Base-by-base conservation (phyloP, 1,140 invertebrate genomes). In the Conus betulinus region DNA sequence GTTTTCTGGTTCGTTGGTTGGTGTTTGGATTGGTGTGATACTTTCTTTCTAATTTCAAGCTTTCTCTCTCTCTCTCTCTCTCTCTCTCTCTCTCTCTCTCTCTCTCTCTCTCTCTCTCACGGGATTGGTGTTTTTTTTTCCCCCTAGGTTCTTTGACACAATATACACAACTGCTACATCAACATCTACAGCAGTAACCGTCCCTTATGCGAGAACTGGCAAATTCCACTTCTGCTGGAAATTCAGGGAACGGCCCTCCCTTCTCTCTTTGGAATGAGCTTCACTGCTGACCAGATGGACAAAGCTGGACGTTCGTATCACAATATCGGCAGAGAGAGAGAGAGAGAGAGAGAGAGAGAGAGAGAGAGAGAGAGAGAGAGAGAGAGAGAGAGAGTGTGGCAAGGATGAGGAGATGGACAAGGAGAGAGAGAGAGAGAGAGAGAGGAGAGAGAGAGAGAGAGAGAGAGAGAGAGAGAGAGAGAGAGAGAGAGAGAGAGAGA, bases 221-320 rank as follows among this genome's bases (percentile, higher is more conserved):
- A 89, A 86, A 87, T 89, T 23, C 88, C 88, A n/a, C 86, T 89
- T 55, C 57, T 89, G 15, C 55, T 89, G n/a, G 63, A 86, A 17
- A 17, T 89, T 23, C 88, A 89, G 84, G 25, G 52, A 5, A 87
- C 67, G 6, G 88, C 81, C 20, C 86, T 89, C 85, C 88, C 88
- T 4, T 76, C 88, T 0, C 88, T 89, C 60, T 89, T 87, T 55
- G 88, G 88, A 20, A 79, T 87, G 88, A 87, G 52, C 67, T 86
- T 89, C 25, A 87, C 76, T n/a, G 15, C 86, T n/a, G 60, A 60
- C 3, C 88, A 87, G 25, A 87, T 89, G 39, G 79, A 67, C 78
- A 55, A 39, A 25, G n/a, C 86, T 89, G 25, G 88, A 87, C 81
- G 88, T 83, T n/a, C 5, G 10, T n/a, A 83, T 25, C 67, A 63